These are phyloP conservation scores for Lithophane socia DNA, from an alignment of 2,888 invertebrate genomes.

Conservation along the genomic window DNA sequence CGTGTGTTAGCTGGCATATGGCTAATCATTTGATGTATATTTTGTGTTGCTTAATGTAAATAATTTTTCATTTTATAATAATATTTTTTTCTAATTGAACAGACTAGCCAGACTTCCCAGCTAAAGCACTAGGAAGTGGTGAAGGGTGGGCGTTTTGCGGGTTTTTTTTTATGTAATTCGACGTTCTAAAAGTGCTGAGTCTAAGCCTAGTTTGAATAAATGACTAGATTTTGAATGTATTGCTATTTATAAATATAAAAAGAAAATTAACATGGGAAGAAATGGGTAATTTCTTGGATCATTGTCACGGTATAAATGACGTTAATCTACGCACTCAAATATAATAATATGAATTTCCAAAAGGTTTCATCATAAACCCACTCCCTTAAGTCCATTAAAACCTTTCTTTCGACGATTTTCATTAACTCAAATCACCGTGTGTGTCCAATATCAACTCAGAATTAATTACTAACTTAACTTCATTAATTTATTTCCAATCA, in stretches of 20 bases:
- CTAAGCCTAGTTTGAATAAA: too few relatives aligned
- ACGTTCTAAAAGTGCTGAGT: too few relatives aligned
- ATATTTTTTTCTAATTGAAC: too few relatives aligned
- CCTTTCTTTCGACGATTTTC: background rate
- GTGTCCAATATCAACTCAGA: conserved; percentile 31
- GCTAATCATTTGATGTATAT: too few relatives aligned
- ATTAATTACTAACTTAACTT: conserved; percentile 44
- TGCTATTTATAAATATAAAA: background rate
- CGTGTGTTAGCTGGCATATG: too few relatives aligned
- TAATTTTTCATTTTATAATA: too few relatives aligned
- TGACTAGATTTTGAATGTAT: background rate
- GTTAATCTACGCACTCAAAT: background rate
- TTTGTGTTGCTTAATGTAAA: too few relatives aligned
- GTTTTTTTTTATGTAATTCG: too few relatives aligned
- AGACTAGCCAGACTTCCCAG: too few relatives aligned
- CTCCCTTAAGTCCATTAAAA: background rate
- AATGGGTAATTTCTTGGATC: background rate
- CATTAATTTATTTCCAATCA: conserved; percentile 50
- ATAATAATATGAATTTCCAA: background rate
- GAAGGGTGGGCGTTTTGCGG: too few relatives aligned
- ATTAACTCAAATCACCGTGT: conserved; percentile 7
- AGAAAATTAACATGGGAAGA: background rate
- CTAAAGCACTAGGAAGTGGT: too few relatives aligned
- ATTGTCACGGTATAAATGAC: background rate
- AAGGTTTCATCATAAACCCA: background rate